Conservation (phyloP, 1,140 invertebrate species). For the Melipona quadrifasciata region DNA sequence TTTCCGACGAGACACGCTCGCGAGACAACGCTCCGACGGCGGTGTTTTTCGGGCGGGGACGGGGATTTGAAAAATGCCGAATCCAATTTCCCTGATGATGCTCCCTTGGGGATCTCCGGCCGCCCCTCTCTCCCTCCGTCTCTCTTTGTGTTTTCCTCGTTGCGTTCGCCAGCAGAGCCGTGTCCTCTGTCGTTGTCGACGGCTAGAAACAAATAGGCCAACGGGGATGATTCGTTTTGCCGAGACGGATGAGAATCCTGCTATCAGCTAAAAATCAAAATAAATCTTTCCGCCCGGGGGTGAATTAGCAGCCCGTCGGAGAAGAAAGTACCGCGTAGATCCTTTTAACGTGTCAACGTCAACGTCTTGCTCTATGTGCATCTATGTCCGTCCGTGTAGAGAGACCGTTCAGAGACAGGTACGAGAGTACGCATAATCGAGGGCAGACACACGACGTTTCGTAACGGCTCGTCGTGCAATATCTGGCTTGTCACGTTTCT, state of each 20-base stretch:
- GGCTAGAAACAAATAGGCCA: slow-evolving; percentile 77
- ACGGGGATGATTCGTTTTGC: slow-evolving; percentile 70
- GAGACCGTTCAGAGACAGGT: background rate
- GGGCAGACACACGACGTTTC: slow-evolving; percentile 20
- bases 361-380: too few relatives aligned
- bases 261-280: slow-evolving; percentile 26
- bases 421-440: slow-evolving; percentile 2
- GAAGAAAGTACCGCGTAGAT: background rate
- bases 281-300: slow-evolving; percentile 48
- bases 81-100: slow-evolving; percentile 81
- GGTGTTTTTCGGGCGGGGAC: slow-evolving; percentile 65
- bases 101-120: slow-evolving; percentile 67
- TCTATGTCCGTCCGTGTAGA: too few relatives aligned
- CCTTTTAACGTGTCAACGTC: background rate
- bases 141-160: slow-evolving; percentile 58
- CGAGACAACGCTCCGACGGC: slow-evolving; percentile 43
- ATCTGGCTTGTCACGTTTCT: slow-evolving; percentile 17
- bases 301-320: slow-evolving; percentile 58
- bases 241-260: slow-evolving; percentile 40
- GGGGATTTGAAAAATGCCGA: slow-evolving; percentile 76
- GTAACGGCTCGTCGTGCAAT: slow-evolving; percentile 1
- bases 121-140: slow-evolving; percentile 41
- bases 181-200: slow-evolving; percentile 59
- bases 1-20: slow-evolving; percentile 54
- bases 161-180: slow-evolving; percentile 51